phyloP scores from a whole-genome alignment of 1,140 invertebrate genomes.

The Pseudomyrmex sp. region DNA sequence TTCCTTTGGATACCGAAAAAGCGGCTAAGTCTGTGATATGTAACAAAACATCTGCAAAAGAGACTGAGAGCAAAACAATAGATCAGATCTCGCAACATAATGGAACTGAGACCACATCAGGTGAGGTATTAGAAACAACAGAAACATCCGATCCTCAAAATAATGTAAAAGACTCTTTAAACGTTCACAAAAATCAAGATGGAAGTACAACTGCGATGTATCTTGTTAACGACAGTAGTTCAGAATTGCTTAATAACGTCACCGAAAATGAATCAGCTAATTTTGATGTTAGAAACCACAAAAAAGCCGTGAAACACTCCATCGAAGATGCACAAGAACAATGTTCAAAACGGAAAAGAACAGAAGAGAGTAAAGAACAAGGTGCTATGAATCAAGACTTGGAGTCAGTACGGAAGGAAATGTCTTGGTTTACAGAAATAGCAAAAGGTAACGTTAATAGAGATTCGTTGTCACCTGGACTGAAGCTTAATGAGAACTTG shows the following conservation, averaged over 20 bases:
- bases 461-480: neutral
- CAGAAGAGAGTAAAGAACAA: neutral
- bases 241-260: neutral
- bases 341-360: neutral
- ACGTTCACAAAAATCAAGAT: neutral
- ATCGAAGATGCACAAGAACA: neutral
- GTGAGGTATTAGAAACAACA: neutral
- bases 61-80: neutral
- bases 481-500: neutral
- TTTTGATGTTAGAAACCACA: neutral
- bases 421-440: neutral
- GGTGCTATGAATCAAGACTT: neutral
- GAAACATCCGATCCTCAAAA: neutral
- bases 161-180: neutral
- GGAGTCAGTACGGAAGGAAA: neutral
- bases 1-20: neutral
- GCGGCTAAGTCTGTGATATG: neutral
- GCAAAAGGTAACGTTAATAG: neutral
- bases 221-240: neutral
- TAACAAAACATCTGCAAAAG: neutral
- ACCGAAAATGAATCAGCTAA: constrained; percentile 2
- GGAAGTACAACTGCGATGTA: neutral
- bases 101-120: neutral
- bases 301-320: neutral
- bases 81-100: constrained; percentile 16